These are phyloP conservation scores for Urophycis tenuis DNA, from an alignment of 2,797 vertebrate species.

Conservation along the genomic window DNA sequence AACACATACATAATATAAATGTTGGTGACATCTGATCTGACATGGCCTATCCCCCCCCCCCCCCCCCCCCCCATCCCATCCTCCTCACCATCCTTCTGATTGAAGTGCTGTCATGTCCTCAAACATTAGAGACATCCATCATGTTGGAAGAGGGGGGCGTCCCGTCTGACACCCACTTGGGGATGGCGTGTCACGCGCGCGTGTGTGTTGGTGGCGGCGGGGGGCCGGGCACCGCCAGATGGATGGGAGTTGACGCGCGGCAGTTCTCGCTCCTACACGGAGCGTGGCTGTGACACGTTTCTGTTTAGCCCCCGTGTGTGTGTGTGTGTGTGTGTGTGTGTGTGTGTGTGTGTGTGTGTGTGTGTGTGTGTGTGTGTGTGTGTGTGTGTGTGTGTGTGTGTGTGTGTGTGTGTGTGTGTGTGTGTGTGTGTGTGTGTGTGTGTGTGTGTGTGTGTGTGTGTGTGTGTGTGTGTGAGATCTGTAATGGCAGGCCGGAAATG, in stretches of 20 bases:
- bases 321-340: constrained; percentile 12
- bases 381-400: constrained; percentile 14
- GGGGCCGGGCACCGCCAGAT: constrained; percentile 22
- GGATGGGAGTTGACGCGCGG: constrained; percentile 55
- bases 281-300: constrained; percentile 15
- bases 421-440: neutral
- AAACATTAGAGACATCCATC: constrained; percentile 31
- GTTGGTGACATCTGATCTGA: neutral
- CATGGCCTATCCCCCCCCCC: neutral
- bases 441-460: neutral
- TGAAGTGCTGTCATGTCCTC: constrained; percentile 36
- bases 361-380: constrained; percentile 3
- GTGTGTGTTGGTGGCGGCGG: neutral
- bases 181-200: constrained; percentile 36
- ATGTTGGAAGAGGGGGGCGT: constrained; percentile 27
- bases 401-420: constrained; percentile 10
- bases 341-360: constrained; percentile 1
- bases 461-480: constrained; percentile 16
- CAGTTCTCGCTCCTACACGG: too few species aligned
- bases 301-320: too few species aligned
- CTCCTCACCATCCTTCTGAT: constrained; percentile 30
- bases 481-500: neutral
- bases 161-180: constrained; percentile 32
- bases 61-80: constrained; percentile 13
- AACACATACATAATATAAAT: neutral